Conservation (phyloP, 2,113 vertebrate genomes). For the Brachyhypopomus gauderio region DNA sequence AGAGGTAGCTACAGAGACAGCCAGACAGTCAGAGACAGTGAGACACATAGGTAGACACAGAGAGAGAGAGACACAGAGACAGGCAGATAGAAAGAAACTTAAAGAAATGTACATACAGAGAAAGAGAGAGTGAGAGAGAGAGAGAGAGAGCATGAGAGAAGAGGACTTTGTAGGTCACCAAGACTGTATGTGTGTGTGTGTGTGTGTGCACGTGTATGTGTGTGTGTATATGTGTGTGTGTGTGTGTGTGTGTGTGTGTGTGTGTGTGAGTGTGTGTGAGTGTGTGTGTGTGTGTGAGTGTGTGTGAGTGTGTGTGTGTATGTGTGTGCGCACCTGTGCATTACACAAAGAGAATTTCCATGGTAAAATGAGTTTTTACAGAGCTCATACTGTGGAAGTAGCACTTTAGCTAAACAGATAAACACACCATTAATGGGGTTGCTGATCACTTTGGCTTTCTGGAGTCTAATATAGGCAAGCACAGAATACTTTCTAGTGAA, state of each 20-base stretch:
- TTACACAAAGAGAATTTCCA: not conserved
- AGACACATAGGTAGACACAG: not conserved
- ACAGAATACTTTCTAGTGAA: not conserved
- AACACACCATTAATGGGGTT: too few species aligned
- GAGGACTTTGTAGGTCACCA: too few species aligned
- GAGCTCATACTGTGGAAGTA: not conserved
- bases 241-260: not conserved
- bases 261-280: not conserved
- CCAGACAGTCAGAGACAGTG: not conserved
- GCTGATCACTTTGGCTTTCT: too few species aligned
- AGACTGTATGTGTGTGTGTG: too few species aligned
- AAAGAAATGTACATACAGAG: not conserved
- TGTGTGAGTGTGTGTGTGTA: not conserved
- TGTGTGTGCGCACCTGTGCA: not conserved
- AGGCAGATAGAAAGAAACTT: not conserved
- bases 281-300: not conserved
- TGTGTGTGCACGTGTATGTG: too few species aligned
- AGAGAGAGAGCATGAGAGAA: too few species aligned
- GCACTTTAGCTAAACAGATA: not conserved
- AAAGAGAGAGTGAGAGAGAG: too few species aligned
- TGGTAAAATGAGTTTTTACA: not conserved
- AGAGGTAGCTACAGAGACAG: not conserved
- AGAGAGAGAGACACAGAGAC: not conserved
- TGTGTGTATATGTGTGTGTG: too few species aligned
- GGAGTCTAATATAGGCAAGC: too few species aligned